Conservation (phyloP, 2,113 vertebrate genomes). For the Physeter macrocephalus region DNA sequence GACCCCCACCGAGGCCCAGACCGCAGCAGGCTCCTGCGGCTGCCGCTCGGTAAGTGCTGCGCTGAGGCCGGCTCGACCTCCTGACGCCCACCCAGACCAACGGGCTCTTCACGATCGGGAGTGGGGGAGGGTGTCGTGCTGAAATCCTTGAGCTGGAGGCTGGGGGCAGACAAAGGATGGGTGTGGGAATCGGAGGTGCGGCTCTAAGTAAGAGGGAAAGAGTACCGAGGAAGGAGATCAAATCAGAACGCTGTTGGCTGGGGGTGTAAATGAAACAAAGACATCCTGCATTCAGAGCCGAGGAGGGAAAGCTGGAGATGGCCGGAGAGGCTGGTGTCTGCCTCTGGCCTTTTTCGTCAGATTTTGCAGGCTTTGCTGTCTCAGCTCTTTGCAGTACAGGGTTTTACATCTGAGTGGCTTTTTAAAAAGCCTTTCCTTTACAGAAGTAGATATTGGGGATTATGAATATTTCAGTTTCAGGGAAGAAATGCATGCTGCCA, state of each 20-base stretch:
- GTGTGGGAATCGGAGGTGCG: not conserved
- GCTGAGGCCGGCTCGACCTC: rapidly evolving
- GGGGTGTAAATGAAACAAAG: not conserved
- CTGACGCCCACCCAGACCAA: rapidly evolving
- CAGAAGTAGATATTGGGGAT: not conserved
- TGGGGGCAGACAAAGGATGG: not conserved
- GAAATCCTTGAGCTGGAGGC: not conserved
- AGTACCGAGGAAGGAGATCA: not conserved
- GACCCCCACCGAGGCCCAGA: not conserved
- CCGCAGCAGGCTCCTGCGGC: not conserved
- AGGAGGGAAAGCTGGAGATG: not conserved
- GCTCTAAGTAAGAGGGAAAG: not conserved
- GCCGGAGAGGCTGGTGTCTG: not conserved
- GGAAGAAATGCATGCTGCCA: not conserved
- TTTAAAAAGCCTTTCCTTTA: not conserved
- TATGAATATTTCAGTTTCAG: not conserved
- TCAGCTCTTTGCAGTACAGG: not conserved
- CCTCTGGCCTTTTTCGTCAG: not conserved
- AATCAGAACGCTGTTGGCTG: not conserved
- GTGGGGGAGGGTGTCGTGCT: no score
- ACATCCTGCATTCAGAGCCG: not conserved
- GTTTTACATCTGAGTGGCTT: not conserved
- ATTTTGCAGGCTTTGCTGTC: not conserved
- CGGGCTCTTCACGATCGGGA: not conserved
- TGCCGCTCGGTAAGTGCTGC: conserved; percentile 12